Conservation (phyloP, 2,888 invertebrate species). For the Rhagophthalmus giganteus region DNA sequence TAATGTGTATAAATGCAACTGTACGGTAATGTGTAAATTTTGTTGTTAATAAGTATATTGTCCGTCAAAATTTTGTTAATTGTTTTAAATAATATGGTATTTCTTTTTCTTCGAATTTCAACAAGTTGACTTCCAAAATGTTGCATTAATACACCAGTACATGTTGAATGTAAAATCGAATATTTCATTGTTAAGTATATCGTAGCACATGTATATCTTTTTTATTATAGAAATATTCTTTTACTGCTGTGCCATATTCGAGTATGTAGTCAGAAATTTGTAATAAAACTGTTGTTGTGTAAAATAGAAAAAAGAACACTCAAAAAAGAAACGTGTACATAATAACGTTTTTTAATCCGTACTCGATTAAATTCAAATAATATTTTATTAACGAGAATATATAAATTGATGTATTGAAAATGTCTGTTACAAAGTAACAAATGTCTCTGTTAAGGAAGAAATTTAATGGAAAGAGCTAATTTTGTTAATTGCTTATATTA, state of each 20-base stretch:
- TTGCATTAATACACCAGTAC: no score
- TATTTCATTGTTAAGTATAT: conserved; percentile 9
- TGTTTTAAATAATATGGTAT: no score
- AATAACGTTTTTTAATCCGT: conserved; percentile 12
- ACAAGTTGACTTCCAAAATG: no score
- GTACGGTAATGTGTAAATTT: no score
- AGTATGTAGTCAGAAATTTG: background rate
- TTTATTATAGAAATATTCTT: conserved; percentile 18
- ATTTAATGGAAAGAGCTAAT: no score
- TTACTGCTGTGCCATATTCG: conserved; percentile 22
- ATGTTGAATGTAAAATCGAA: conserved; percentile 3
- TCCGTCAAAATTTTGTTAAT: no score
- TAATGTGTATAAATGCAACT: no score
- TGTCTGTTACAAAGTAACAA: background rate
- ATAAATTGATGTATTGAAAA: conserved; percentile 3
- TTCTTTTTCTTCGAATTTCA: no score
- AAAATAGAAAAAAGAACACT: background rate
- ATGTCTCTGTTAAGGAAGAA: conserved; percentile 1
- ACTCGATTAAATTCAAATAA: conserved; percentile 12
- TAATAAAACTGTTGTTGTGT: background rate
- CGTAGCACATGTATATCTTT: conserved; percentile 5
- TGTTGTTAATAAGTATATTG: no score
- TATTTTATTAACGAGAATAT: conserved; percentile 15
- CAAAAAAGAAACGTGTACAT: background rate
- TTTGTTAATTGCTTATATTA: no score